Evolutionary conservation across 2,888 invertebrate genomes (phyloP).

Genomic region (Eugnorisma glareosa): DNA sequence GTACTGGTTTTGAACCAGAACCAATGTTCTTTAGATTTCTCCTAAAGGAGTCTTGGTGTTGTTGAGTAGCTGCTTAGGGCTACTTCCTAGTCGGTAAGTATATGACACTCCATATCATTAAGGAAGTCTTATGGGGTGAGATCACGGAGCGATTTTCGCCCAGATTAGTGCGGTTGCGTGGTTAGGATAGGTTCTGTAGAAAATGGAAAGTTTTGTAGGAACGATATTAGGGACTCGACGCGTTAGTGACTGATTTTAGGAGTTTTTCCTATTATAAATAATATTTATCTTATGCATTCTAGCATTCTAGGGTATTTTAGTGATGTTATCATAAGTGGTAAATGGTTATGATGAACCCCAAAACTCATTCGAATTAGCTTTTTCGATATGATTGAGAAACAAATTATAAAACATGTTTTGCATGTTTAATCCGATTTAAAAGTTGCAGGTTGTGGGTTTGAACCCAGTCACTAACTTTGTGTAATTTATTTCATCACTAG

Average conservation of each 20-base stretch:
- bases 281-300: background rate
- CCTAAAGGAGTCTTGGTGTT: constrained; percentile 18
- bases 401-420: background rate
- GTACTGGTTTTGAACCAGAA: constrained; percentile 36
- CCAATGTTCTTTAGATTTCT: constrained; percentile 14
- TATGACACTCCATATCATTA: constrained; percentile 39
- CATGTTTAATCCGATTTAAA: background rate
- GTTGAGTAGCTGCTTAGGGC: constrained; percentile 38
- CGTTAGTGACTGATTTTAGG: constrained; percentile 1
- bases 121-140: constrained; percentile 12
- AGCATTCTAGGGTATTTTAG: constrained; percentile 3
- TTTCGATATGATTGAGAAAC: background rate
- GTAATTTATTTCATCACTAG: background rate
- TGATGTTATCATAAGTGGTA: background rate
- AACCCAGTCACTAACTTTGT: background rate
- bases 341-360: background rate
- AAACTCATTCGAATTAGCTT: background rate
- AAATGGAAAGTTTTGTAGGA: background rate
- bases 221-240: background rate
- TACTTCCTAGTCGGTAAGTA: constrained; percentile 50
- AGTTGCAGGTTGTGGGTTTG: background rate
- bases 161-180: background rate
- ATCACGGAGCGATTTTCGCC: constrained; percentile 13
- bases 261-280: background rate
- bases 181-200: background rate